A percentile compares a stretch with the other conserved stretches of the same genome.
These are phyloP conservation scores for Malacosoma neustria DNA, from an alignment of 2,888 invertebrate species.

Conservation along the genomic window DNA sequence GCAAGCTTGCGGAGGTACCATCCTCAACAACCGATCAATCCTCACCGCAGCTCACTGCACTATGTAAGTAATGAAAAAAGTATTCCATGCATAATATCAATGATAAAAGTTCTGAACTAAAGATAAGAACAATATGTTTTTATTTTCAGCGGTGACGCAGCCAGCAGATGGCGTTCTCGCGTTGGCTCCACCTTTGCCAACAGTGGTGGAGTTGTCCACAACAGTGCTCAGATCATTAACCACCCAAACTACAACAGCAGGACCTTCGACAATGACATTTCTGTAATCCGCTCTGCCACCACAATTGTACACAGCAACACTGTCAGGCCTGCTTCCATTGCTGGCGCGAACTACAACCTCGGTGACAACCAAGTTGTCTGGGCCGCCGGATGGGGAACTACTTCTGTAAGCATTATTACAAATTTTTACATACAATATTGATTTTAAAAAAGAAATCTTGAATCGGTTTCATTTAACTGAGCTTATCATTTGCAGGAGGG, in stretches of 20 bases:
- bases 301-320: constrained; percentile 17
- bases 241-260: constrained; percentile 35
- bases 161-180: constrained; percentile 27
- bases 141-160: constrained; percentile 21
- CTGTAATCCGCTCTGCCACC: constrained; percentile 25
- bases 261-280: constrained; percentile 32
- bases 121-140: background rate
- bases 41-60: constrained; percentile 11
- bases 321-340: constrained; percentile 22
- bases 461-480: too few species aligned
- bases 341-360: constrained; percentile 27
- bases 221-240: constrained; percentile 11
- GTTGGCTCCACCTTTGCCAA: constrained; percentile 36
- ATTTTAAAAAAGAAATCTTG: too few species aligned
- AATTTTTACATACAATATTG: too few species aligned
- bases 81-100: too few species aligned
- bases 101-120: too few species aligned
- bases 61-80: constrained; percentile 7
- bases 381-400: constrained; percentile 52
- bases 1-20: constrained; percentile 10
- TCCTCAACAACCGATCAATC: constrained; percentile 11
- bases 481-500: constrained; percentile 15
- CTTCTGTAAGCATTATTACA: too few species aligned
- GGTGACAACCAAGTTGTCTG: constrained; percentile 30
- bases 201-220: constrained; percentile 29